Evolutionary conservation across 2,888 invertebrate species (phyloP).

Genomic region (Polyploca ridens): DNA sequence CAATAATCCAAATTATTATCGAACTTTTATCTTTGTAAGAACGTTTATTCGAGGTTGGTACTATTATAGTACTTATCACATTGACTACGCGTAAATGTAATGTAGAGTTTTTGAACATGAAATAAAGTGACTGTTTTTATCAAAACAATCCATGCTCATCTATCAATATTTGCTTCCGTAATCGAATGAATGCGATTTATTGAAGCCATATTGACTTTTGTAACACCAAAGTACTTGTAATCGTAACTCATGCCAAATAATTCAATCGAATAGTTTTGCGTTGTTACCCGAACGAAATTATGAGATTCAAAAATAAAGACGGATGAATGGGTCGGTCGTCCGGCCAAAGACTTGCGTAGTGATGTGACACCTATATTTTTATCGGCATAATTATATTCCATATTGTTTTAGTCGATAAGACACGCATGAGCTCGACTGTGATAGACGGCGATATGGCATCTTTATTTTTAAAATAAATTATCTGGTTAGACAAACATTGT

Average conservation of each 20-base stretch:
- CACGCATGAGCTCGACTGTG: background rate
- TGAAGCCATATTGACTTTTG: too few species aligned
- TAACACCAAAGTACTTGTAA: background rate
- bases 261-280: conserved; percentile 17
- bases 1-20: too few species aligned
- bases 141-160: too few species aligned
- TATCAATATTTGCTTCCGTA: too few species aligned
- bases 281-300: conserved; percentile 19
- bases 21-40: too few species aligned
- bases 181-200: too few species aligned
- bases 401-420: background rate
- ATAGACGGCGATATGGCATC: background rate
- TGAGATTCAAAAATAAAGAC: conserved; percentile 43
- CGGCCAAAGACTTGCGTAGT: conserved; percentile 42
- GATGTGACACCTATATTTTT: conserved; percentile 9
- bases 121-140: too few species aligned
- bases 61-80: too few species aligned
- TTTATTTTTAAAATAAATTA: background rate
- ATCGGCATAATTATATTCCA: conserved; percentile 1
- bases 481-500: background rate
- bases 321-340: conserved; percentile 46
- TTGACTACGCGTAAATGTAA: too few species aligned
- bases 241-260: background rate
- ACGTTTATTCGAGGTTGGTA: too few species aligned
- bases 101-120: too few species aligned